Evolutionary conservation across 1,140 invertebrate species (phyloP).

Genomic region (Drusus annulatus): DNA sequence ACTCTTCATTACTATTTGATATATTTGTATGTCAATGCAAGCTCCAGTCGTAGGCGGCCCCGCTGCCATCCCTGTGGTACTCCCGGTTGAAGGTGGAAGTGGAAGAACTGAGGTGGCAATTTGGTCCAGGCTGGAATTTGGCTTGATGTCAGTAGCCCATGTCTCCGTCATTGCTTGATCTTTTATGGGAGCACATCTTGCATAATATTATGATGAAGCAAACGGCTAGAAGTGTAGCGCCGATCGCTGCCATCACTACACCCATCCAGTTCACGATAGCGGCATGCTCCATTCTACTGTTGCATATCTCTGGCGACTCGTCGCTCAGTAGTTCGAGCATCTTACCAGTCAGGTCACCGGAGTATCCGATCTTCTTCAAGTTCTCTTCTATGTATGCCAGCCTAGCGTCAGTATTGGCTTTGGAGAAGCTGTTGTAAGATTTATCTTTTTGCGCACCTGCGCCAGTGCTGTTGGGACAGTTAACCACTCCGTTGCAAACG

Average conservation of each 20-base stretch:
- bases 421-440: slow-evolving; percentile 66
- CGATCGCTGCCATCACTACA: slow-evolving; percentile 64
- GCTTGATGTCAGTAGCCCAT: slow-evolving; percentile 72
- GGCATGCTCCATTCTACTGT: slow-evolving; percentile 61
- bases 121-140: slow-evolving; percentile 65
- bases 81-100: slow-evolving; percentile 54
- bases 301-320: slow-evolving; percentile 78
- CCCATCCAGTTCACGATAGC: slow-evolving; percentile 66
- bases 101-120: slow-evolving; percentile 62
- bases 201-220: slow-evolving; percentile 67
- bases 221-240: slow-evolving; percentile 64
- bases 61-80: slow-evolving; percentile 59
- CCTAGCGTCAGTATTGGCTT: slow-evolving; percentile 69
- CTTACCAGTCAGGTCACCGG: slow-evolving; percentile 67
- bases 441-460: slow-evolving; percentile 60
- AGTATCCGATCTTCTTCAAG: slow-evolving; percentile 71
- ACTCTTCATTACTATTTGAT: slow-evolving; percentile 25
- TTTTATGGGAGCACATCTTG: slow-evolving; percentile 69
- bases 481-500: slow-evolving; percentile 89
- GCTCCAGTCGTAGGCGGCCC: slow-evolving; percentile 69
- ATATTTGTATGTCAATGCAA: slow-evolving; percentile 67
- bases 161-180: slow-evolving; percentile 68
- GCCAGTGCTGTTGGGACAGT: slow-evolving; percentile 81
- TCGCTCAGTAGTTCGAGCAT: slow-evolving; percentile 73
- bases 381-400: slow-evolving; percentile 72